Conservation (phyloP, 2,113 vertebrate species). For the Dinomys branickii region DNA sequence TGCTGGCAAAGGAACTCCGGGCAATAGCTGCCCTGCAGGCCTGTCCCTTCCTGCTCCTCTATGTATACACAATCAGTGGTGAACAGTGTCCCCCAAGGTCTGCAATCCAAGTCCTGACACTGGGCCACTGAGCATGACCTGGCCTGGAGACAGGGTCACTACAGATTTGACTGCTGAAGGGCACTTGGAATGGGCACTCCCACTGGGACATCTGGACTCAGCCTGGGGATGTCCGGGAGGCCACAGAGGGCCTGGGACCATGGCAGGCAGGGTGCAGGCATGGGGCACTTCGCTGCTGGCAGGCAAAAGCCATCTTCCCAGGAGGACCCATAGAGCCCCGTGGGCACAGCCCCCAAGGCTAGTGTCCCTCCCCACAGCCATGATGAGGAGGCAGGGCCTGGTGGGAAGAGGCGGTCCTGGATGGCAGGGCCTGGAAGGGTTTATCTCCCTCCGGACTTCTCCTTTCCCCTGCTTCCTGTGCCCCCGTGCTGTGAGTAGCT, state of each 20-base stretch:
- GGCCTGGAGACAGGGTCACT: background rate
- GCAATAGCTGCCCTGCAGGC: background rate
- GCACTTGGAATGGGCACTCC: background rate
- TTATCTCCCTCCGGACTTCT: background rate
- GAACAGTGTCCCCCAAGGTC: fast-evolving
- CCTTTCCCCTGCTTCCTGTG: background rate
- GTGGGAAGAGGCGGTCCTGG: background rate
- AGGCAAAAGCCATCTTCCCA: background rate
- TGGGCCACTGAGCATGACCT: background rate
- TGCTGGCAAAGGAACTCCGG: background rate
- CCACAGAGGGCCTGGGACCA: background rate
- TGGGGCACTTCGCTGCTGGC: background rate
- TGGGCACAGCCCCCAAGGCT: background rate
- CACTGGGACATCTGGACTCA: background rate
- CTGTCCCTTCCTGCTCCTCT: background rate
- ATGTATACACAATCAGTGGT: background rate
- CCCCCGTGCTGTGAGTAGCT: background rate
- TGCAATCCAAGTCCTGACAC: background rate
- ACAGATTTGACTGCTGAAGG: background rate
- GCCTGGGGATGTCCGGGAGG: background rate
- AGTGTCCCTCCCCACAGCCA: background rate
- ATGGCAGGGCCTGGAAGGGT: background rate
- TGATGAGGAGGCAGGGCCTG: background rate
- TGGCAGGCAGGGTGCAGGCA: background rate
- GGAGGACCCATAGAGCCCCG: background rate